Evolutionary conservation across 2,113 vertebrate genomes (phyloP).

Genomic region (human): DNA sequence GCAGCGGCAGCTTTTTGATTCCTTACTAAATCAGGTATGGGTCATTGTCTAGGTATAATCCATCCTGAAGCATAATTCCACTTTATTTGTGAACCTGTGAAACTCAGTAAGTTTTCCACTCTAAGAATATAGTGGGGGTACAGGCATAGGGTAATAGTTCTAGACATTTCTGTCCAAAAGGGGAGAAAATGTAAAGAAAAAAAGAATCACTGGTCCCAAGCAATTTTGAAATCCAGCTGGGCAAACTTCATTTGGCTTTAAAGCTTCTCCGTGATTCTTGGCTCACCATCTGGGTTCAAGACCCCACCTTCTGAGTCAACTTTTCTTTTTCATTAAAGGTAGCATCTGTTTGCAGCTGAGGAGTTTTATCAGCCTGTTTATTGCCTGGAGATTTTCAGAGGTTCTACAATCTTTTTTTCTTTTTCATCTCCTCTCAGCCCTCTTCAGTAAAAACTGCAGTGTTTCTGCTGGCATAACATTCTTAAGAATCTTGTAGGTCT

Average conservation of each 20-base stretch:
- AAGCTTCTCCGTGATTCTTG: neutral
- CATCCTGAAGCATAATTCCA: neutral
- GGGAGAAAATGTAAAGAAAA: neutral
- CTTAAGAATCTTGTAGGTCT: neutral
- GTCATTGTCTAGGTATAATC: neutral
- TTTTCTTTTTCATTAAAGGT: neutral
- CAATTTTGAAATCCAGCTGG: neutral
- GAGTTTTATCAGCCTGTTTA: neutral
- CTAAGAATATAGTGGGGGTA: neutral
- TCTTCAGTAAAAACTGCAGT: neutral
- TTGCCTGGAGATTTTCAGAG: neutral
- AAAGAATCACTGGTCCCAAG: neutral
- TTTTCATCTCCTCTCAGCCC: neutral
- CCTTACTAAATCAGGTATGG: neutral
- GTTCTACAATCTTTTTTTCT: neutral
- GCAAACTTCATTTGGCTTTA: neutral
- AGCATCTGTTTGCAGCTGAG: neutral
- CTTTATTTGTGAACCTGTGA: neutral
- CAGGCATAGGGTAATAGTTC: neutral
- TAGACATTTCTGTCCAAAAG: neutral
- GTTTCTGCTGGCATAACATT: neutral
- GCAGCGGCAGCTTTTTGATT: neutral
- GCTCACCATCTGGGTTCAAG: neutral
- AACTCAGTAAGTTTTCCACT: neutral
- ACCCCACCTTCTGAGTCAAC: neutral